These are phyloP conservation scores for Cephalotes varians DNA, from an alignment of 2,888 invertebrate species.

Conservation along the genomic window DNA sequence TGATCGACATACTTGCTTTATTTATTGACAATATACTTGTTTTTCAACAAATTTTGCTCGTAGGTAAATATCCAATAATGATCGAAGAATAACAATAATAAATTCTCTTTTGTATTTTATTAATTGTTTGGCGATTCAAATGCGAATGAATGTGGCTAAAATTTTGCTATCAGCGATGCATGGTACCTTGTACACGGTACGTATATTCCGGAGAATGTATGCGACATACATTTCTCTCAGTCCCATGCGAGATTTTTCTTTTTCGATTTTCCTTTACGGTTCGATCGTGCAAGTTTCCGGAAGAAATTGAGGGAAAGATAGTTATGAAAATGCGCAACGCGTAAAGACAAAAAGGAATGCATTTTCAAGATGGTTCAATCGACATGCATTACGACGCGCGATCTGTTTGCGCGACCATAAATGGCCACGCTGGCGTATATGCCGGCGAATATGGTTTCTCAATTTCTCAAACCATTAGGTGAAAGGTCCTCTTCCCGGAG, in stretches of 20 bases:
- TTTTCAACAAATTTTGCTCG: neutral
- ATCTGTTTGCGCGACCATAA: slow-evolving; percentile 61
- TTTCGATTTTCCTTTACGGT: slow-evolving; percentile 20
- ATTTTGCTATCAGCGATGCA: neutral
- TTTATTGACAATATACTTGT: neutral
- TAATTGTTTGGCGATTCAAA: neutral
- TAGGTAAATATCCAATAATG: no score
- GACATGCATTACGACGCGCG: slow-evolving; percentile 42
- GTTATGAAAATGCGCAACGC: neutral
- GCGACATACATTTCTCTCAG: neutral
- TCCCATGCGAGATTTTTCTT: slow-evolving; percentile 25
- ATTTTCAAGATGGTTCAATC: slow-evolving; percentile 1
- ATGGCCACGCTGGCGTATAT: slow-evolving; percentile 56
- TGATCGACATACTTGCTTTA: neutral
- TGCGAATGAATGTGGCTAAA: neutral
- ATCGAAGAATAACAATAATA: neutral
- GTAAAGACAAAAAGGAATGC: neutral
- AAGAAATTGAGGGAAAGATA: neutral
- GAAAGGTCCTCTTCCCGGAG: slow-evolving; percentile 60
- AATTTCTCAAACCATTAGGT: slow-evolving; percentile 71
- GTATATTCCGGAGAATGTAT: neutral
- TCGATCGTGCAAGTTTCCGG: slow-evolving; percentile 10
- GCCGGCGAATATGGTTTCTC: slow-evolving; percentile 50
- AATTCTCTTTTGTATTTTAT: neutral
- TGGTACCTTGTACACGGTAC: neutral